These are phyloP conservation scores for Hyposoter didymator DNA, from an alignment of 2,888 invertebrate genomes.

Conservation along the genomic window DNA sequence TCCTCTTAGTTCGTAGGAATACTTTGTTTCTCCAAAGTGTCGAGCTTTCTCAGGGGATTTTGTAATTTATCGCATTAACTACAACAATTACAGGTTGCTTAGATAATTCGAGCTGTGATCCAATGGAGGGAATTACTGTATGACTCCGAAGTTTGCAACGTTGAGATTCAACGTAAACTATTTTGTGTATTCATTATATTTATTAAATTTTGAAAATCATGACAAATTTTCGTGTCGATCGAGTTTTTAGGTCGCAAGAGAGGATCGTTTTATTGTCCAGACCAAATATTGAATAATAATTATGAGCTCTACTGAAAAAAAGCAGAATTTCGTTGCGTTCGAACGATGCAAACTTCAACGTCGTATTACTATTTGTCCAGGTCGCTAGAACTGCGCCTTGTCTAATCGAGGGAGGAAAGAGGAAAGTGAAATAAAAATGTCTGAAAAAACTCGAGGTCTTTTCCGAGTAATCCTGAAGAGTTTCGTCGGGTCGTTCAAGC, in stretches of 20 bases:
- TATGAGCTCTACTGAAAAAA: no score
- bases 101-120: background rate
- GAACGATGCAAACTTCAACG: no score
- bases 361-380: slow-evolving; percentile 20
- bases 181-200: no score
- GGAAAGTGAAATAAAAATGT: slow-evolving; percentile 71
- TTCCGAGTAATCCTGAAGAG: slow-evolving; percentile 85
- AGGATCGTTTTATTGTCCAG: no score
- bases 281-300: no score
- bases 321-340: no score
- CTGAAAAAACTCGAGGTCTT: slow-evolving; percentile 75
- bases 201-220: no score
- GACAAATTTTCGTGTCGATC: no score
- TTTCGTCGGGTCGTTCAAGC: slow-evolving; percentile 88
- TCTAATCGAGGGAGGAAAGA: background rate
- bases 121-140: background rate
- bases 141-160: no score
- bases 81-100: background rate
- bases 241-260: no score
- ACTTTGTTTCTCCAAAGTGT: slow-evolving; percentile 21
- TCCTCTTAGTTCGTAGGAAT: slow-evolving; percentile 34
- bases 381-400: background rate
- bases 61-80: background rate
- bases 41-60: slow-evolving; percentile 12
- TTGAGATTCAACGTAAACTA: no score